Evolutionary conservation across 2,113 vertebrate species (phyloP).

Genomic region (Neomonachus schauinslandi): DNA sequence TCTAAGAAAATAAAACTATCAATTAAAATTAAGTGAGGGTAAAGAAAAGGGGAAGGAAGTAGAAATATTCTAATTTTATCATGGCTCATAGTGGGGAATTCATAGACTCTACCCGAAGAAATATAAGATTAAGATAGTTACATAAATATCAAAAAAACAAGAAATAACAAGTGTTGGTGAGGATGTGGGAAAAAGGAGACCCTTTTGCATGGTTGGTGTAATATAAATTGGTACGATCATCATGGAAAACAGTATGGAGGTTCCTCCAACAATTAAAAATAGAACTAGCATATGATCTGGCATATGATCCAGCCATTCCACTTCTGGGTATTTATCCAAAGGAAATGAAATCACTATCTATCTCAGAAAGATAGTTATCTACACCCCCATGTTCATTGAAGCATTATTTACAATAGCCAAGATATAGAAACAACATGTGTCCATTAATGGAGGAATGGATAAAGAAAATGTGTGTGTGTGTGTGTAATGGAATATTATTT

Average conservation of each 20-base stretch:
- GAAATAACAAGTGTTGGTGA: not conserved
- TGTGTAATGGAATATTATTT: not conserved
- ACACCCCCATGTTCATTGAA: not conserved
- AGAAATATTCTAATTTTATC: slow-evolving; percentile 36
- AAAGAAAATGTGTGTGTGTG: not conserved
- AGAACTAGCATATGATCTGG: too few species aligned
- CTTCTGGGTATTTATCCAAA: not conserved
- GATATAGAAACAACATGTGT: not conserved
- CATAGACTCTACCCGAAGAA: not conserved
- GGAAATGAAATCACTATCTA: not conserved
- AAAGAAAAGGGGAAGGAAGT: not conserved
- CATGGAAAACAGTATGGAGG: not conserved
- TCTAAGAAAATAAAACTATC: slow-evolving; percentile 1
- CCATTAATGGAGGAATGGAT: not conserved
- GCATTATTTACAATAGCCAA: not conserved
- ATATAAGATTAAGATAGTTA: not conserved
- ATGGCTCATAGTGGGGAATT: not conserved
- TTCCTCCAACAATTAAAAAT: not conserved
- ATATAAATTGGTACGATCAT: not conserved
- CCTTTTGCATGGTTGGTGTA: not conserved
- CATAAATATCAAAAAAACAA: not conserved
- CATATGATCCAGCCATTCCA: too few species aligned
- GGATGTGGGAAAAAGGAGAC: not conserved
- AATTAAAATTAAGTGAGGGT: not conserved
- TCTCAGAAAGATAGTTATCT: not conserved